Percentiles rank a stretch among this genome's conserved stretches.
Conservation (phyloP, 2,113 vertebrate species). For the Ptilorrhoa leucosticta region DNA sequence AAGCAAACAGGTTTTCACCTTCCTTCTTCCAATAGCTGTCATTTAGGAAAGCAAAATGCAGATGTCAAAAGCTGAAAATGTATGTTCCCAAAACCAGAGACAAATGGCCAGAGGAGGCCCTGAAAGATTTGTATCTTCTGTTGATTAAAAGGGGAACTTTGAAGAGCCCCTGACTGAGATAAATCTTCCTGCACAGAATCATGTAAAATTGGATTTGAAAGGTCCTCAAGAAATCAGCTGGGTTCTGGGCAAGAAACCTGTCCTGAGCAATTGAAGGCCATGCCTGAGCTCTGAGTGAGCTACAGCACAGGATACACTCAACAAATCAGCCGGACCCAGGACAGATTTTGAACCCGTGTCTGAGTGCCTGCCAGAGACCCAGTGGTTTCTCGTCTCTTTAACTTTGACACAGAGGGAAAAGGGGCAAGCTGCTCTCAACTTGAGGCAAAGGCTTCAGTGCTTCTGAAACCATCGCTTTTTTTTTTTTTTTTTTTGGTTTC, state of each 20-base stretch:
- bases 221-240: neutral
- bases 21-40: neutral
- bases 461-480: neutral
- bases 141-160: neutral
- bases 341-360: neutral
- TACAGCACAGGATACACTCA: neutral
- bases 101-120: neutral
- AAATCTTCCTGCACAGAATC: neutral
- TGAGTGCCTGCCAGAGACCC: neutral
- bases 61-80: neutral
- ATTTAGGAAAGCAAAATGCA: neutral
- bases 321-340: neutral
- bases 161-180: neutral
- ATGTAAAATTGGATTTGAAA: neutral
- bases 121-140: neutral
- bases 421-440: neutral
- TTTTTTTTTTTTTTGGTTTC: neutral
- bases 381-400: neutral
- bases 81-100: neutral
- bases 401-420: neutral
- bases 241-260: neutral
- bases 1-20: neutral
- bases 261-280: neutral
- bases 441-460: neutral
- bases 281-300: fast-evolving